Evolutionary conservation across 2,113 vertebrate genomes (phyloP).

Genomic region (Spea bombifrons): DNA sequence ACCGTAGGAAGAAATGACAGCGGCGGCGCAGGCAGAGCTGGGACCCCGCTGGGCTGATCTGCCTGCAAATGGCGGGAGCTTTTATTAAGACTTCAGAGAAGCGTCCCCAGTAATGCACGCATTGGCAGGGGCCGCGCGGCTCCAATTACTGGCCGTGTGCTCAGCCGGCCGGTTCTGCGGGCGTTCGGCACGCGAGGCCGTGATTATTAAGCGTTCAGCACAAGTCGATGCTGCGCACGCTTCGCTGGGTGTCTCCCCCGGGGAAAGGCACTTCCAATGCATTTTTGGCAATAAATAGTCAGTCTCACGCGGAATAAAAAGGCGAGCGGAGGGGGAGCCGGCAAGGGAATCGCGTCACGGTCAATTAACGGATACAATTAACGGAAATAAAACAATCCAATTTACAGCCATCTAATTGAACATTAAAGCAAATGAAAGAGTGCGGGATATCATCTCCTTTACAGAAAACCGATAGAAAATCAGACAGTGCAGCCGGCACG

Average conservation of each 20-base stretch:
- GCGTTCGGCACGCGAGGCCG: background rate
- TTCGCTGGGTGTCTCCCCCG: background rate
- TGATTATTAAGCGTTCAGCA: background rate
- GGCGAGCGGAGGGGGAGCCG: background rate
- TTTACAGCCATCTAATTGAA: background rate
- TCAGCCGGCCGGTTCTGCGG: background rate
- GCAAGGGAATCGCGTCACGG: background rate
- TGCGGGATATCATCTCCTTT: background rate
- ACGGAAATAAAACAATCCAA: background rate
- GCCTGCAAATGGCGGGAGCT: background rate
- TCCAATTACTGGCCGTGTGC: background rate
- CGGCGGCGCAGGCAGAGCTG: slow-evolving; percentile 1
- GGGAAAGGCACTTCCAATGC: background rate
- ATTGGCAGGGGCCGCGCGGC: background rate
- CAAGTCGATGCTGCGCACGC: background rate
- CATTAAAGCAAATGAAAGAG: background rate
- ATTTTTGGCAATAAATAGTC: background rate
- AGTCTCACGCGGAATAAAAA: background rate
- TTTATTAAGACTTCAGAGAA: slow-evolving; percentile 13
- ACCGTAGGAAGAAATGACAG: slow-evolving; percentile 21
- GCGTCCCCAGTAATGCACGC: background rate
- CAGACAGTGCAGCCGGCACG: no score
- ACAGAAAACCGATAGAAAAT: background rate
- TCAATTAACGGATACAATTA: background rate
- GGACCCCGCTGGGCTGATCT: slow-evolving; percentile 3